Evolutionary conservation across 2,113 vertebrate species (phyloP), one percentile per base, ranked within the genome.

Genomic region (Picathartes gymnocephalus): DNA sequence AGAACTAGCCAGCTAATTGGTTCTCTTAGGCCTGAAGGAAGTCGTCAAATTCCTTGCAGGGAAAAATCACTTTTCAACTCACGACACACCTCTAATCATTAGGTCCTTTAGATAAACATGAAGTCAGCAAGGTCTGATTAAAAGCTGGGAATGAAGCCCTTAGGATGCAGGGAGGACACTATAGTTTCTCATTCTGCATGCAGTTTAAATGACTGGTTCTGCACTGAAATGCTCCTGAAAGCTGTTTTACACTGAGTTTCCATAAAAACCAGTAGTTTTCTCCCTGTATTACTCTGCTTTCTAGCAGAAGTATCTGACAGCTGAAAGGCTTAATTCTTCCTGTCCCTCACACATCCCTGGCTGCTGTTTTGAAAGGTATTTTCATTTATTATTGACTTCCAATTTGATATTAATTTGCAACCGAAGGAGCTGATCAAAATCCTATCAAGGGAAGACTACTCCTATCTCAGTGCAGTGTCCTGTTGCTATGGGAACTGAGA

Each of bases 331-430:
- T 87, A 27, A 91, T 84, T 40, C 31, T 88, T 87, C 73, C 76
- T 72, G 73, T 56, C 65, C 42, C 47, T 76, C 65, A 44, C 73
- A 62, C 44, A 60, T 48, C 58, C 20, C 68, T 44, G 54, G 28
- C 80, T 62, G 13, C 33, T 96, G 56, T 57, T 94, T 88, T 66
- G 42, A 62, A 93, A 86, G 31, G 17, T 79, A 60, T 87, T 92
- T 96, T 81, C 33, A 60, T 85, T 95, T 88, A 90, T 92, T 96
- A 90, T 88, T 89, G 76, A 87, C 84, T 95, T 95, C 68, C 81
- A 91, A 89, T 95, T 95, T 88, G 72, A 74, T 95, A 96, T 87
- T 96, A 94, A 89, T 94, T 94, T 91, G 51, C 68, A 95, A 58
- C 65, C 91, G 64, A 95, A 91, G 95, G 17, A 77, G 31, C 28